Base-by-base conservation (phyloP, 2,113 vertebrate genomes). In the Empidonax alnorum region DNA sequence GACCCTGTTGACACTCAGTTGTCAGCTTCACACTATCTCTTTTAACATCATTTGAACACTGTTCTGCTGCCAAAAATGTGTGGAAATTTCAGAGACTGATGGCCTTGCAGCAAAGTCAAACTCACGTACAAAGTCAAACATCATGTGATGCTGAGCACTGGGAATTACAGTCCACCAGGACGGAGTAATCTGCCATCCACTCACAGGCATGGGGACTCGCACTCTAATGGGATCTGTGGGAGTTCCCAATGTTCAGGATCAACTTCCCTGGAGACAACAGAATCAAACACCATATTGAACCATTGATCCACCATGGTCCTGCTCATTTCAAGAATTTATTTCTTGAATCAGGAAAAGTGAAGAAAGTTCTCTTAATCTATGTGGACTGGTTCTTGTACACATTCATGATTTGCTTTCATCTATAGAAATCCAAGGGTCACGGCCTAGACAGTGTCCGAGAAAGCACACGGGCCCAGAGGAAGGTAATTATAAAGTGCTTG, bases 151-250 rank as follows among this genome's bases (percentile, higher is more conserved):
- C 23, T 53, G 61, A 78, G 31, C 69, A 9, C 66, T 41, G 2
- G 16, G 30, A 90, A 30, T 56, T 52, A 56, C 9, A 78, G 35
- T 22, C 41, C 7, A 3, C 4, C 7, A 3, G 7, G 30, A 72
- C 9, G 18, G 41, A 61, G 58, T 31, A 76, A 52, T 12, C 24
- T 44, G 47, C 22, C 41, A 49, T 55, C 15, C 22, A 20, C 14
- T 50, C 52, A 56, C 21, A 58, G 73, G 44, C 22, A 44, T 3
- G 2, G 37, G 44, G n/a, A 78, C 7, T 55, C 5, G 22, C 28
- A 58, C 4, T 6, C 22, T 46, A 30, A 0, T 0, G 1, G 22
- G 31, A 83, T 41, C 16, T 47, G 12, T 33, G 10, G 21, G 52
- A 85, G 39, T 18, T 52, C 12, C 28, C 8, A 6, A 10, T 46